Conservation (phyloP, 2,797 vertebrate genomes). For the Notolepis coatsorum region DNA sequence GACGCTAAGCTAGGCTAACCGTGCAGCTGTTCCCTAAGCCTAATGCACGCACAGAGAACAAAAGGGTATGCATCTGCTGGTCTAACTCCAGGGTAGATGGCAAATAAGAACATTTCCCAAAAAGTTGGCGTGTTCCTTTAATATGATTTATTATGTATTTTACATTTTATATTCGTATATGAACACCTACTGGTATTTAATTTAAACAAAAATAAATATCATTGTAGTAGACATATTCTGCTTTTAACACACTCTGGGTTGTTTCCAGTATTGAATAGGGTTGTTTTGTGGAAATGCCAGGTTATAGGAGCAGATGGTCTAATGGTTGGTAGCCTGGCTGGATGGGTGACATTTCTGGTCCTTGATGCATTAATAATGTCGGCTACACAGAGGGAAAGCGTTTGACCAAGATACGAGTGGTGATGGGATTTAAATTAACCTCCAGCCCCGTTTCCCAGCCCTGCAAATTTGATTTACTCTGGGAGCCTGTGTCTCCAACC, state of each 20-base stretch:
- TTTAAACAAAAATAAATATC: too few species aligned
- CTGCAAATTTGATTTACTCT: conserved; percentile 74
- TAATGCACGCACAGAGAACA: too few species aligned
- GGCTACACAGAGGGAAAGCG: conserved; percentile 30
- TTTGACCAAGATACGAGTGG: conserved; percentile 55
- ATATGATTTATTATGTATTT: too few species aligned
- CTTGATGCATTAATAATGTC: conserved; percentile 50
- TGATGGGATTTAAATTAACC: conserved; percentile 73
- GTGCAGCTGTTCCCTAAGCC: too few species aligned
- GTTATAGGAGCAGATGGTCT: conserved; percentile 1
- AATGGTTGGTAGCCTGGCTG: background rate
- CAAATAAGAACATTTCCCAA: too few species aligned
- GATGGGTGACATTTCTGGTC: conserved; percentile 22
- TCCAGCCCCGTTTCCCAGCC: conserved; percentile 64
- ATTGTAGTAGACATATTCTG: background rate
- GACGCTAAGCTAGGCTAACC: too few species aligned
- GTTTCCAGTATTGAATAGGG: background rate
- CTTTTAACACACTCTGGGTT: background rate
- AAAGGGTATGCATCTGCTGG: too few species aligned
- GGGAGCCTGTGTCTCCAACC: conserved; percentile 55
- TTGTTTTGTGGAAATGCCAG: conserved; percentile 1
- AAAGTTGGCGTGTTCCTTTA: too few species aligned
- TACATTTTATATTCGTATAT: too few species aligned
- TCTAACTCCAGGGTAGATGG: too few species aligned
- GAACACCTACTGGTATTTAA: too few species aligned